Conservation (phyloP, 2,888 invertebrate species). For the Taphrorychus bicolor region DNA sequence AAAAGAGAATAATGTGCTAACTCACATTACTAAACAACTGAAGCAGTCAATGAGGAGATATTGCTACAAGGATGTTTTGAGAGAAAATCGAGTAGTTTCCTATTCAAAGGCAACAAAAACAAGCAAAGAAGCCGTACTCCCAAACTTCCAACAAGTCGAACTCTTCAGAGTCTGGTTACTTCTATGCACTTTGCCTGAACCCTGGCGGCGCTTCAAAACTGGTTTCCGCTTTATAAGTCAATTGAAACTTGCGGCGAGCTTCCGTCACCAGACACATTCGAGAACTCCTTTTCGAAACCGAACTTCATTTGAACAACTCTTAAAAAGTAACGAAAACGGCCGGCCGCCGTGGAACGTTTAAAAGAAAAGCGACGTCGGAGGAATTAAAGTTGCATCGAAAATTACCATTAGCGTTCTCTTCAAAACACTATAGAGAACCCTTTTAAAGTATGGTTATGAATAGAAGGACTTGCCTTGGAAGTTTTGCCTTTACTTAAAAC, state of each 20-base stretch:
- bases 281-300: not conserved
- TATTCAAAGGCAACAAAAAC: no score
- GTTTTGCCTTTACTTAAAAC: constrained; percentile 12
- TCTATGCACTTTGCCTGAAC: not conserved
- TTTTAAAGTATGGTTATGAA: constrained; percentile 18
- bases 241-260: not conserved
- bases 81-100: no score
- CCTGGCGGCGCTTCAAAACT: not conserved
- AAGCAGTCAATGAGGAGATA: no score
- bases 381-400: constrained; percentile 12
- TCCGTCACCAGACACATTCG: not conserved
- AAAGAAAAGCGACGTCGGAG: not conserved
- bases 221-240: not conserved
- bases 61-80: no score
- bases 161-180: not conserved
- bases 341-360: not conserved
- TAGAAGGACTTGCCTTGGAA: constrained; percentile 11
- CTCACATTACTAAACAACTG: no score
- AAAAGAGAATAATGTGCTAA: no score
- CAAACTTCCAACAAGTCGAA: not conserved
- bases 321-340: not conserved
- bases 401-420: constrained; percentile 9
- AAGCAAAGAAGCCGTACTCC: not conserved
- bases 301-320: not conserved
- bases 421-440: constrained; percentile 10